Evolutionary conservation across 2,888 invertebrate species (phyloP), one percentile per base, ranked within the genome.

Genomic region (Hipparchia sbordonii): DNA sequence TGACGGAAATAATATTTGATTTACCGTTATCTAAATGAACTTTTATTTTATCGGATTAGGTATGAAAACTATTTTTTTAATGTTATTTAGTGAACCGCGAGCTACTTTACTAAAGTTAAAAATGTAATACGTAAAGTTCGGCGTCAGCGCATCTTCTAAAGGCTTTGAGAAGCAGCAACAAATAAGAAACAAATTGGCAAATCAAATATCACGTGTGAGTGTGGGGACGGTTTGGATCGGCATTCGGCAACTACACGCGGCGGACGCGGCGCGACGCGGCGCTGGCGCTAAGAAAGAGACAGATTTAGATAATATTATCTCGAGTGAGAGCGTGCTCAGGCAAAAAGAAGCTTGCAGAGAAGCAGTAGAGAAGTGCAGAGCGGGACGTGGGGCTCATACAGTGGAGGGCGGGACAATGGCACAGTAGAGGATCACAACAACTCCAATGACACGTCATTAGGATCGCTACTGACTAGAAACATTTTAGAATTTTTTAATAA

Each of bases 311-410:
- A 85, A 88, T 86, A 85, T 85, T 86, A 85, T 85, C 86, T 88
- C 90, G 87, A 87, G 89, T 89, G 90, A 90, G 89, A 89, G 92
- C 91, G 93, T 92, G 93, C 93, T 90, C 87, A 93, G 92, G 93
- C 93, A 92, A 90, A 92, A 92, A 92, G 86, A 93, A 93, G 93
- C 93, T 93, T 93, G 93, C 93, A 92, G 92, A 93, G 92, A 92
- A 93, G 93, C 93, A 93, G 92, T 92, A 92, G 92, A 93, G 93
- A 92, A 92, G 93, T 93, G 93, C 93, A 92, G 92, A 92, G 92
- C 91, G 91, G 93, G 92, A 92, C 89, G 90, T 90, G 90, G 92
- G 91, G 90, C 90, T 89, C 87, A 92, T 90, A 87, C 92, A 91
- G 90, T 92, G 88, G 89, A 85, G 89, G 88, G 88, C 82, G 87